Evolutionary conservation across 2,888 invertebrate genomes (phyloP).

Genomic region (Teleogryllus oceanicus): DNA sequence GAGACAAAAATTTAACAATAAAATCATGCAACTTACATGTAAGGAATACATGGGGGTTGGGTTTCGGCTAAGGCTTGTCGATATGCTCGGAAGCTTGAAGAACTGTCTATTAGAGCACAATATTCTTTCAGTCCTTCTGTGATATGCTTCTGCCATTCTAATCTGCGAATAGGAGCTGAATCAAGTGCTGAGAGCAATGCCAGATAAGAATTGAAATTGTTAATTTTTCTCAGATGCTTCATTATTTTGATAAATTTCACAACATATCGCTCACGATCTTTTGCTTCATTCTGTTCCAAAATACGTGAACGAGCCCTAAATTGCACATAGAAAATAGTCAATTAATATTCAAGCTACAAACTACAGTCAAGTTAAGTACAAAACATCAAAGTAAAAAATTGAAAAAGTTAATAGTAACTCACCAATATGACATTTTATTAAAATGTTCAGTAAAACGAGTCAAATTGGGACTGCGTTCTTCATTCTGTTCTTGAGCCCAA

Average conservation of each 20-base stretch:
- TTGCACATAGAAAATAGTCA: constrained; percentile 27
- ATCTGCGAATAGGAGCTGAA: constrained; percentile 86
- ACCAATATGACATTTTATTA: constrained; percentile 99
- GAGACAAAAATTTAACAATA: constrained; percentile 3
- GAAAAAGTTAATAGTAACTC: constrained; percentile 40
- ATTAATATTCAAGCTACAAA: background rate
- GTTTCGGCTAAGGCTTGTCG: constrained; percentile 90
- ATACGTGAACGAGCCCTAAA: constrained; percentile 84
- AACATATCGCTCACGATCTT: constrained; percentile 91
- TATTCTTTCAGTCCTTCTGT: constrained; percentile 91
- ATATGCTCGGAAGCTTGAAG: constrained; percentile 97
- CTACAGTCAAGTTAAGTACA: too few species aligned
- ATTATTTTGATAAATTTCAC: constrained; percentile 96
- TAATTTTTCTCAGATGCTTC: constrained; percentile 94
- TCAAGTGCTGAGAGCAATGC: constrained; percentile 94
- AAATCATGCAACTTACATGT: constrained; percentile 71
- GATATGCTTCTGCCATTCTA: constrained; percentile 91
- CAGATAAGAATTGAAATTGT: constrained; percentile 97
- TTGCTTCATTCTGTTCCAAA: constrained; percentile 85
- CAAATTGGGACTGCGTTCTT: constrained; percentile 93
- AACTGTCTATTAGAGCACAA: constrained; percentile 93
- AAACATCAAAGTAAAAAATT: too few species aligned
- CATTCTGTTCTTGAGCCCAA: constrained; percentile 97
- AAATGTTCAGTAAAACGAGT: constrained; percentile 98
- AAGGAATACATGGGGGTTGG: constrained; percentile 97